Evolutionary conservation across 2,888 invertebrate genomes (phyloP).

Genomic region (Actias luna): DNA sequence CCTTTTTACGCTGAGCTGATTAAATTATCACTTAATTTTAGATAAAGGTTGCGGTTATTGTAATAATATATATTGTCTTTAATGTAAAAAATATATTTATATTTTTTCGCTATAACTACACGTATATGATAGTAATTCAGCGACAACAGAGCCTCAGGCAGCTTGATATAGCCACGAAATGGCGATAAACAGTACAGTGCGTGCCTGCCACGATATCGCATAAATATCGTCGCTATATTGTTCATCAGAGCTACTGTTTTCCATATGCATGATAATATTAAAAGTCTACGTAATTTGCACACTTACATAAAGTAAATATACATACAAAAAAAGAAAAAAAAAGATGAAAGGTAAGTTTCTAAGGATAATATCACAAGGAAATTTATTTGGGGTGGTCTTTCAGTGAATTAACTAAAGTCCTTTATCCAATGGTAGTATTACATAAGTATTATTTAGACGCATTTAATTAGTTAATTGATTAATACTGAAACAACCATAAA

Average conservation of each 20-base stretch:
- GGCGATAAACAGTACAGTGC: constrained; percentile 18
- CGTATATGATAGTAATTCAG: constrained; percentile 12
- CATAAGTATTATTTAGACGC: no score
- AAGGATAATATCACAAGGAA: no score
- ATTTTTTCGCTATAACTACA: background rate
- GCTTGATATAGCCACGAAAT: constrained; percentile 10
- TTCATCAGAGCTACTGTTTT: background rate
- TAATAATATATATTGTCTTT: no score
- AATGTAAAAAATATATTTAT: no score
- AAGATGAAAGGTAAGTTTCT: background rate
- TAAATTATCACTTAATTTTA: no score
- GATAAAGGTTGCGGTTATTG: no score
- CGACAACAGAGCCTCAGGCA: constrained; percentile 11
- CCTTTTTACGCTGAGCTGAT: no score
- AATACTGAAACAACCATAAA: no score
- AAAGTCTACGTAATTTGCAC: background rate
- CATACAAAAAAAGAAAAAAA: background rate
- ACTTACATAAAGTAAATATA: background rate
- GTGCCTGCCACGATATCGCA: constrained; percentile 13
- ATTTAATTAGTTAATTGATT: no score
- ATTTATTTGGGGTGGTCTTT: no score
- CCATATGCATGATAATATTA: background rate
- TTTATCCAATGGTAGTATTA: no score
- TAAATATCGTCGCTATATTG: constrained; percentile 13
- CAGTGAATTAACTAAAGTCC: no score